Conservation (phyloP, 2,888 invertebrate genomes). For the Tricholauxania praeusta region DNA sequence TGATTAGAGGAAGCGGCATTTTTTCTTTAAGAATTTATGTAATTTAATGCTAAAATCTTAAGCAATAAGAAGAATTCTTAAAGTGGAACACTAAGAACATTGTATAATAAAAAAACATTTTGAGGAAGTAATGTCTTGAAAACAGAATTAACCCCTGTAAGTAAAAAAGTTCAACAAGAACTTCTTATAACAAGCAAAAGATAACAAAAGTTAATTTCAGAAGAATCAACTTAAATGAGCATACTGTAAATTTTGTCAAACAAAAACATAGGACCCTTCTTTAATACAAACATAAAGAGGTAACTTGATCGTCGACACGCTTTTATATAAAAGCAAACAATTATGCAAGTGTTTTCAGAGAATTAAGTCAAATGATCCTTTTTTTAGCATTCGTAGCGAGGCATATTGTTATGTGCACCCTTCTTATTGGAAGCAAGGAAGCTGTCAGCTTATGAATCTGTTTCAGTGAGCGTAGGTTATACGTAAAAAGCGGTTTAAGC, state of each 20-base stretch:
- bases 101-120: no score
- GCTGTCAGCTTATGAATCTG: constrained; percentile 27
- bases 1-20: no score
- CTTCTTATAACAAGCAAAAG: background rate
- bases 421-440: background rate
- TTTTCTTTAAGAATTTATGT: no score
- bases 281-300: constrained; percentile 1
- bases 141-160: no score
- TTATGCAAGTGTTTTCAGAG: constrained; percentile 35
- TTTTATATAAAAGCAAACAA: constrained; percentile 31
- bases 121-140: no score
- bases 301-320: constrained; percentile 43
- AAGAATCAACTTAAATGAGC: constrained; percentile 35
- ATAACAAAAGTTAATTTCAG: constrained; percentile 38
- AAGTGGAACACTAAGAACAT: no score
- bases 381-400: constrained; percentile 20
- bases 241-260: background rate
- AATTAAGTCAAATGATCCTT: constrained; percentile 32
- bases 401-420: background rate
- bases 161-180: constrained; percentile 15
- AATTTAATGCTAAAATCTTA: no score
- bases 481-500: constrained; percentile 27
- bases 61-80: no score
- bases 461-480: background rate
- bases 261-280: background rate